Base-by-base conservation (phyloP, 2,888 invertebrate genomes). In the Corbicula japonica region DNA sequence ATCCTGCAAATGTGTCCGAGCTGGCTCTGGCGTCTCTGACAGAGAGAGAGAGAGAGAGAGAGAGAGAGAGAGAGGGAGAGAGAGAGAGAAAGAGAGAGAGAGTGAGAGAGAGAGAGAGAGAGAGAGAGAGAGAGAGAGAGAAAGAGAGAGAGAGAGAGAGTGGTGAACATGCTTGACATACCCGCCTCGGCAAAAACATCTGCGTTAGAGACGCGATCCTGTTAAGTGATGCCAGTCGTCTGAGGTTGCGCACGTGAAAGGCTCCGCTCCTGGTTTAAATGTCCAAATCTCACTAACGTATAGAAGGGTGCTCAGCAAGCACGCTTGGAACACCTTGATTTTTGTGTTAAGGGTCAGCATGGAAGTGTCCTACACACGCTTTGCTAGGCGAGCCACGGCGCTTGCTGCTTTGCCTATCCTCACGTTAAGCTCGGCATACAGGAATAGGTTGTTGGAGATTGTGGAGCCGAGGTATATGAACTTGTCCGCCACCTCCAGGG, bases 271-370 rank as follows among this genome's bases (percentile, higher is more conserved):
- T 18, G 30, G n/a, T 15, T 46, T 30, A 3, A 23, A 12, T n/a
- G 71, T 71, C 65, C 76, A 61, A 0, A 56, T 34, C 26, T 72
- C 63, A 28, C 71, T 66, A 26, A 63, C 58, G 28, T 76, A n/a
- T n/a, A n/a, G n/a, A n/a, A n/a, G n/a, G n/a, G n/a, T n/a, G n/a
- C n/a, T n/a, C n/a, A n/a, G n/a, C n/a, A n/a, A n/a, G n/a, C n/a
- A n/a, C n/a, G 56, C 62, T 5, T 54, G n/a, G 69, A 61, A 44
- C 6, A 32, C 35, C 1, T 26, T 28, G 18, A 56, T 34, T n/a
- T 61, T 75, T 18, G 61, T 61, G n/a, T 44, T 61, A 26, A 2
- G 5, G n/a, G 21, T 38, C 26, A 73, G 58, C 8, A 10, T 32
- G 28, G 15, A 15, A 30, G 52, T 52, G n/a, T 30, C 30, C 63